phyloP scores from a whole-genome alignment of 2,113 vertebrate genomes.

The Australoheros scitulus region DNA sequence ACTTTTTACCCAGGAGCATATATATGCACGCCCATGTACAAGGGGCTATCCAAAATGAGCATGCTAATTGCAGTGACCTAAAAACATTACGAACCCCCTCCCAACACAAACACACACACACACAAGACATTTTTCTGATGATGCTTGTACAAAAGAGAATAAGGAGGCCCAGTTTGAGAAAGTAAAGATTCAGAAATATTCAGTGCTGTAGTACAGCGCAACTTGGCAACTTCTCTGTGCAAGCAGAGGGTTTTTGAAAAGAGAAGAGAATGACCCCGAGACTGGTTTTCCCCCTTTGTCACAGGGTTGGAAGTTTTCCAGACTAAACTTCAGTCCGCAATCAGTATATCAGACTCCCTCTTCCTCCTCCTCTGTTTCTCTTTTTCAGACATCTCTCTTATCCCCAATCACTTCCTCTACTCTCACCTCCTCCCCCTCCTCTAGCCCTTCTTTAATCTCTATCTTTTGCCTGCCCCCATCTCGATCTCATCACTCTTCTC shows the following conservation, averaged over 20 bases:
- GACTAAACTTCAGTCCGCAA: constrained; percentile 39
- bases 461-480: constrained; percentile 13
- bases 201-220: not conserved
- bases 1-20: not conserved
- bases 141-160: constrained; percentile 3
- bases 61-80: constrained; percentile 1
- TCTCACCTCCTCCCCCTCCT: constrained; percentile 48
- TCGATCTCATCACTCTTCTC: not conserved
- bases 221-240: not conserved
- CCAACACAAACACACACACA: not conserved
- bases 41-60: not conserved
- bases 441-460: constrained; percentile 35
- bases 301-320: constrained; percentile 61
- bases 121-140: constrained; percentile 18
- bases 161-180: not conserved
- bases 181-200: not conserved
- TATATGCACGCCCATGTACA: not conserved
- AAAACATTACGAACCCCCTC: not conserved
- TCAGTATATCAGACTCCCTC: constrained; percentile 53
- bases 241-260: not conserved
- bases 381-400: constrained; percentile 56
- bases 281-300: constrained; percentile 27
- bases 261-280: not conserved
- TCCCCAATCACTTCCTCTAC: constrained; percentile 50
- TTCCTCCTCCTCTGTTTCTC: constrained; percentile 21